Conservation (phyloP, 2,113 vertebrate species). For the Accipiter cooperii region DNA sequence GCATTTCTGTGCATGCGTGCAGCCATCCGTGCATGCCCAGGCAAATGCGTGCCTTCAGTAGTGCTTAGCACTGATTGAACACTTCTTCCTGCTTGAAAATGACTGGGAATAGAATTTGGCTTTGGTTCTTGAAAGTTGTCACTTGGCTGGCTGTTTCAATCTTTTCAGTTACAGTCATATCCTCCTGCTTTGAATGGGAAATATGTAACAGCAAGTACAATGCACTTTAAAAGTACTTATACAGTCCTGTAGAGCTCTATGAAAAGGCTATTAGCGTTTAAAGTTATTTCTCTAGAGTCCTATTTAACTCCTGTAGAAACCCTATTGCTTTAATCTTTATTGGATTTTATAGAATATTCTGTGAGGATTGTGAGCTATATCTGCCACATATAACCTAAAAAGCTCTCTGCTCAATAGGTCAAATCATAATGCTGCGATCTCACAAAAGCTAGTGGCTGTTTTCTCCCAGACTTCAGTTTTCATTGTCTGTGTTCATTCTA, state of each 20-base stretch:
- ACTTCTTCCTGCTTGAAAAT: neutral
- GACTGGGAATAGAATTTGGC: neutral
- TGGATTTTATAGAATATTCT: neutral
- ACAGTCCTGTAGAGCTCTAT: neutral
- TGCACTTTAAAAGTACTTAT: neutral
- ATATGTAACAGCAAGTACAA: neutral
- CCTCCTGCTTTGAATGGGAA: neutral
- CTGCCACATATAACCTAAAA: neutral
- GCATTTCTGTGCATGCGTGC: neutral
- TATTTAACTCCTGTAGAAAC: neutral
- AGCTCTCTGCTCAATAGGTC: neutral
- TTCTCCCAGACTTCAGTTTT: neutral
- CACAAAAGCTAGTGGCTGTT: neutral
- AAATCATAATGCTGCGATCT: neutral
- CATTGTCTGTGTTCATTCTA: neutral
- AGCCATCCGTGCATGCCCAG: rapidly evolving
- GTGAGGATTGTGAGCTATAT: neutral
- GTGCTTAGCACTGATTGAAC: neutral
- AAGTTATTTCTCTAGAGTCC: neutral
- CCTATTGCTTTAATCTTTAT: neutral
- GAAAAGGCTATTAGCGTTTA: neutral
- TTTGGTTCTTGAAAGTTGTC: neutral
- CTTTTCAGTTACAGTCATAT: neutral
- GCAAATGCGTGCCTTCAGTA: neutral
- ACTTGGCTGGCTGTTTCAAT: neutral